These are phyloP conservation scores for Linepithema humile DNA, from an alignment of 1,140 invertebrate genomes.

Conservation along the genomic window DNA sequence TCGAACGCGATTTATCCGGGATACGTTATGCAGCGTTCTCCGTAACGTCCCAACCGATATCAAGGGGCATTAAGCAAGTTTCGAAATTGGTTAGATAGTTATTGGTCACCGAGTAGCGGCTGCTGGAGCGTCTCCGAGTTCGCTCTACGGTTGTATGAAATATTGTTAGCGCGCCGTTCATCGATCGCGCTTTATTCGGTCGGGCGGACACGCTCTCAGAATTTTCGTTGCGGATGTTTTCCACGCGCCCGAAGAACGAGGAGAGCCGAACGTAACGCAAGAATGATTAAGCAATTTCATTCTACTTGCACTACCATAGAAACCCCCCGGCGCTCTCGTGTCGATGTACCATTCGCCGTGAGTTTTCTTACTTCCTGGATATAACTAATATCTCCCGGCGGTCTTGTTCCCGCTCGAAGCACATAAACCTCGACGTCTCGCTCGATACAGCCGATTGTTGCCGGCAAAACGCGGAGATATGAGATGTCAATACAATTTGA, in stretches of 20 bases:
- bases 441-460: constrained; percentile 13
- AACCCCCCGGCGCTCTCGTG: constrained; percentile 2
- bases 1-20: constrained; percentile 27
- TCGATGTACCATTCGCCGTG: constrained; percentile 21
- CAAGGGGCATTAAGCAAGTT: constrained; percentile 48
- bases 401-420: background rate
- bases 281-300: constrained; percentile 56
- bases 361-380: constrained; percentile 16
- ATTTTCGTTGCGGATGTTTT: constrained; percentile 35
- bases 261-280: constrained; percentile 27
- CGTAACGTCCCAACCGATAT: constrained; percentile 4
- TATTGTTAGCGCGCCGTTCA: constrained; percentile 50
- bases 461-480: background rate
- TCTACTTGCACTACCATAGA: background rate
- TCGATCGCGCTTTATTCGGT: constrained; percentile 46
- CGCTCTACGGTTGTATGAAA: constrained; percentile 33
- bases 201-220: constrained; percentile 24
- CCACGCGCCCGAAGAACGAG: background rate
- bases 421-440: constrained; percentile 3
- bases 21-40: background rate
- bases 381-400: constrained; percentile 32
- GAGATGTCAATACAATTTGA: constrained; percentile 15
- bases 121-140: background rate
- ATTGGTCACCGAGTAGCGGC: constrained; percentile 39
- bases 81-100: constrained; percentile 45